Evolutionary conservation across 2,888 invertebrate genomes (phyloP), one percentile per base, ranked within the genome.

Genomic region (Phaonia tiefii): DNA sequence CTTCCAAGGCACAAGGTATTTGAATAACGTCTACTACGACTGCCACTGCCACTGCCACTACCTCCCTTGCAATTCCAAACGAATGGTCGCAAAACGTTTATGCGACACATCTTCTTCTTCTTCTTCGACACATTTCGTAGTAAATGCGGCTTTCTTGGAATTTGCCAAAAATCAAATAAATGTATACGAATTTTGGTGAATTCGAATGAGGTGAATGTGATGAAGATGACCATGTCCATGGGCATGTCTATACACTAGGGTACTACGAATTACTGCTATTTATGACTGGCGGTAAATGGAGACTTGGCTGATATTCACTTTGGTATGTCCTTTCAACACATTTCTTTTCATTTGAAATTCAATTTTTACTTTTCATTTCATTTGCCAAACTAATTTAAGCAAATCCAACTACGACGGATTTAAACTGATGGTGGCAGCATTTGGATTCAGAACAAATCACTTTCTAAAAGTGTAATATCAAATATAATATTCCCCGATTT

Each of bases 111-210:
- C 63, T 69, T 72, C 69, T 37, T 60, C 67, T 39, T 26, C 67
- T 20, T 46, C 72, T 20, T 20, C 13, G 39, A 88, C 89, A 88
- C 89, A 89, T 89, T 89, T 89, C 89, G 89, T 86, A 87, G 89
- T 89, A 89, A 89, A 87, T 63, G 86, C 88, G 87, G 87, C 87
- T 86, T 89, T 89, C 88, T 87, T 86, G 85, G 88, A 89, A 89
- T 88, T 88, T 86, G 85, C 80, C 86, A 85, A 81, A n/a, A 82
- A 83, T 63, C 77, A 82, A 84, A n/a, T n/a, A n/a, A n/a, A 83
- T 83, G 81, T 79, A 81, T 80, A 65, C 75, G 66, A 51, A 60
- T 31, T 31, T 31, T 31, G 31, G 4, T 31, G 31, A 76, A 46
- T 70, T 42, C 70, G 37, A 51, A 75, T 60, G 39, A 20, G 39